These are phyloP conservation scores for Mixornis gularis DNA, from an alignment of 2,113 vertebrate genomes.

Conservation along the genomic window DNA sequence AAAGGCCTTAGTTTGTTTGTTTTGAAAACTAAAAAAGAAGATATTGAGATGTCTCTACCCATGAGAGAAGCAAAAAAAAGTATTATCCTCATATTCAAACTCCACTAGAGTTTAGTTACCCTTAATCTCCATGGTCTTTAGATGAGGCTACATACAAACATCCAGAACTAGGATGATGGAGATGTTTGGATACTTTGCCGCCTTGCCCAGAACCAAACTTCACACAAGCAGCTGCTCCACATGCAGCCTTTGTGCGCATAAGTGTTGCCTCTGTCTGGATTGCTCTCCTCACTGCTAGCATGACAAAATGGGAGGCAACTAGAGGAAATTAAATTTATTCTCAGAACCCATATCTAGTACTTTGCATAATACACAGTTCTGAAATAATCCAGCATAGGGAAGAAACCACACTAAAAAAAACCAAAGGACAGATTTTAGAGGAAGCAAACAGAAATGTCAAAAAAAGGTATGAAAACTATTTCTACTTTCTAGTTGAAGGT, in stretches of 20 bases:
- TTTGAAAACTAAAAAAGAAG: background rate
- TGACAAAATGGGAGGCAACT: background rate
- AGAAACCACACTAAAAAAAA: background rate
- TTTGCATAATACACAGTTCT: background rate
- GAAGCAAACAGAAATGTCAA: background rate
- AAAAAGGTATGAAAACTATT: background rate
- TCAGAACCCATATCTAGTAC: background rate
- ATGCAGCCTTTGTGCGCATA: accelerated
- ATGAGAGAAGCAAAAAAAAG: background rate
- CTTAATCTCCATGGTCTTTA: background rate
- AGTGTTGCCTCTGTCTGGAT: background rate
- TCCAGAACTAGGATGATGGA: background rate
- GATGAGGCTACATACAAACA: background rate
- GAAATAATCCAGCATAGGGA: background rate
- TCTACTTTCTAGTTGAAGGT: background rate
- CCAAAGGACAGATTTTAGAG: background rate
- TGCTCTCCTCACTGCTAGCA: background rate
- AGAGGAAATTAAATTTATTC: background rate
- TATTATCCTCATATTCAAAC: background rate
- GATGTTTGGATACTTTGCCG: background rate
- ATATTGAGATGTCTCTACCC: background rate
- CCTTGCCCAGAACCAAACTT: background rate
- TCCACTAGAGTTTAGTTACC: background rate
- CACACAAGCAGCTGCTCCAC: background rate
- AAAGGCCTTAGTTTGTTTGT: background rate